Conservation (phyloP, 2,113 vertebrate species). For the Lamprotornis superbus region DNA sequence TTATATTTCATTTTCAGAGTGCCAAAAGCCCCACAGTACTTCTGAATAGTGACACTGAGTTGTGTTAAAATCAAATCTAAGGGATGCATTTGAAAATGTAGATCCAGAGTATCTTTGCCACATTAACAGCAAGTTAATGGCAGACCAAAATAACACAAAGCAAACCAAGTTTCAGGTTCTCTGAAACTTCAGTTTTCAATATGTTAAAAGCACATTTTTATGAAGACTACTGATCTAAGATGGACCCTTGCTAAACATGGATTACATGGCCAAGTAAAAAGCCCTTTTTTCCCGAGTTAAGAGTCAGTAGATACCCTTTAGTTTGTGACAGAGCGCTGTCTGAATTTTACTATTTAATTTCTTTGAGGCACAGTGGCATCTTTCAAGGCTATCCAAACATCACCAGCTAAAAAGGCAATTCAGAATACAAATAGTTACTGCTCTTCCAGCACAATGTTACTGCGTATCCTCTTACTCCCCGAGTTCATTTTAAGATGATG, state of each 20-base stretch:
- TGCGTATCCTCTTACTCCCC: background rate
- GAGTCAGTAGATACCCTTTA: background rate
- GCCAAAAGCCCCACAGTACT: background rate
- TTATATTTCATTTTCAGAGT: background rate
- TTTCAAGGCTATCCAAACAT: background rate
- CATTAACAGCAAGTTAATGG: background rate
- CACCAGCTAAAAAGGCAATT: background rate
- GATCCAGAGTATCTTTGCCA: background rate
- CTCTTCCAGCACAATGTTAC: background rate
- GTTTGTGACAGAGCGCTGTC: background rate
- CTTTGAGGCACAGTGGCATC: background rate
- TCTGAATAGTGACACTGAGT: rapidly evolving
- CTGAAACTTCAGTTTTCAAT: background rate
- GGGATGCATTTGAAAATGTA: background rate
- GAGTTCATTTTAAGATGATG: background rate
- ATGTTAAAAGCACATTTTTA: background rate
- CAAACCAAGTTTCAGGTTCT: background rate
- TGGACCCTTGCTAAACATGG: background rate
- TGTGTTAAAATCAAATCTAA: background rate
- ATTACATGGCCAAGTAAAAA: background rate
- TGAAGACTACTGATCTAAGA: background rate
- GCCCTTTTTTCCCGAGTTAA: background rate
- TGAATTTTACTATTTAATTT: background rate
- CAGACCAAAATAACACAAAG: background rate
- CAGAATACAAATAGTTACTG: background rate